phyloP scores from a whole-genome alignment of 2,113 vertebrate species.

The Dicentrarchus labrax region DNA sequence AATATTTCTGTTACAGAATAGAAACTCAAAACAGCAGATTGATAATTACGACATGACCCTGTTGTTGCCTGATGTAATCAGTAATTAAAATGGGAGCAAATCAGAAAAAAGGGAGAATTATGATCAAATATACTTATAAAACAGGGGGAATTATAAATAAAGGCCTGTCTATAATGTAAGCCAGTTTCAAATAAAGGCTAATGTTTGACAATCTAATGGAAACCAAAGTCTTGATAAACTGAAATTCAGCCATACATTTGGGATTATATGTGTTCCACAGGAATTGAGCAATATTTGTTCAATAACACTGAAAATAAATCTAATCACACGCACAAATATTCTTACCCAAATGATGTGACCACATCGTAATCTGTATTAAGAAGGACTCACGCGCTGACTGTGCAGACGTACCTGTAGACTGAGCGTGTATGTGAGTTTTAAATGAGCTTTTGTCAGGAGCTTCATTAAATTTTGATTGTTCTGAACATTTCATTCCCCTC shows the following conservation, averaged over 20 bases:
- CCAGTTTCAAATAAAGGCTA: background rate
- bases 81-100: background rate
- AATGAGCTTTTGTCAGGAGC: constrained; percentile 43
- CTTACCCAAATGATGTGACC: background rate
- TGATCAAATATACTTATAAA: background rate
- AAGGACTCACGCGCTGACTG: background rate
- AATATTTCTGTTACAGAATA: background rate
- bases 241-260: background rate
- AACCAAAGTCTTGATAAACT: background rate
- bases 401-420: constrained; percentile 9
- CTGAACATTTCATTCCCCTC: constrained; percentile 51
- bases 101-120: background rate
- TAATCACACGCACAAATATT: background rate
- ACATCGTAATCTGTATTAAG: background rate
- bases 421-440: background rate
- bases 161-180: background rate
- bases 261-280: background rate
- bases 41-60: background rate
- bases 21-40: background rate
- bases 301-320: background rate
- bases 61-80: background rate
- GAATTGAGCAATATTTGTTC: background rate
- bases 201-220: background rate
- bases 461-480: constrained; percentile 61
- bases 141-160: background rate